Evolutionary conservation across 2,797 vertebrate genomes (phyloP), one percentile per base, ranked within the genome.

Genomic region (Tadarida brasiliensis): DNA sequence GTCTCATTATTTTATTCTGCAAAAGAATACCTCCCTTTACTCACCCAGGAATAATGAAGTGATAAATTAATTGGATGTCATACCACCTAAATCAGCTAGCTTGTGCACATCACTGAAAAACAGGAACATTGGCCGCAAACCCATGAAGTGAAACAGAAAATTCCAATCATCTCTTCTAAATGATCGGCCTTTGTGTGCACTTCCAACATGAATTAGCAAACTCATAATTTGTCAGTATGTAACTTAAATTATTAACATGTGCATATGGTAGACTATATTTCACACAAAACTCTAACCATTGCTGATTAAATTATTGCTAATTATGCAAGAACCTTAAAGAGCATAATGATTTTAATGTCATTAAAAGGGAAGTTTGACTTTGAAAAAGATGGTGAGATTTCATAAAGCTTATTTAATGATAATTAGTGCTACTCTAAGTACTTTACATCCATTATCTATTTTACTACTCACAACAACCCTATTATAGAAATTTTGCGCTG

Each of bases 211-310:
- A 96, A 85, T 65, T 95, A 80, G 33, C 57, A 82, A 91, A 93
- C 77, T 33, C 78, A 44, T 73, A 91, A 96, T 86, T 94, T 96
- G 57, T 90, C 61, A 85, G 77, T 77, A 83, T 82, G 19, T 39
- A 82, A 94, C 57, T 92, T 93, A 95, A 97, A 95, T 94, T 67
- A 91, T 92, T 94, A 96, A 88, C 87, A 84, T 57, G 51, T 96
- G 35, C 63, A 80, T 24, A 85, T 39, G 67, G 44, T n/a, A 86
- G 74, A 33, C 47, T 68, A 19, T 80, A 92, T 87, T 91, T 94
- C 90, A 97, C 11, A 89, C 33, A 95, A 90, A 90, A 51, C 28
- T 78, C 49, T 82, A 33, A 87, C 33, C 19, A 70, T 39, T 39
- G 16, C 14, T 82, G 68, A 90, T 71, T 74, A 96, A 90, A 90